Percentiles rank a stretch among this genome's conserved stretches.
These are phyloP conservation scores for Zeuzera pyrina DNA, from an alignment of 2,888 invertebrate species.

Conservation along the genomic window DNA sequence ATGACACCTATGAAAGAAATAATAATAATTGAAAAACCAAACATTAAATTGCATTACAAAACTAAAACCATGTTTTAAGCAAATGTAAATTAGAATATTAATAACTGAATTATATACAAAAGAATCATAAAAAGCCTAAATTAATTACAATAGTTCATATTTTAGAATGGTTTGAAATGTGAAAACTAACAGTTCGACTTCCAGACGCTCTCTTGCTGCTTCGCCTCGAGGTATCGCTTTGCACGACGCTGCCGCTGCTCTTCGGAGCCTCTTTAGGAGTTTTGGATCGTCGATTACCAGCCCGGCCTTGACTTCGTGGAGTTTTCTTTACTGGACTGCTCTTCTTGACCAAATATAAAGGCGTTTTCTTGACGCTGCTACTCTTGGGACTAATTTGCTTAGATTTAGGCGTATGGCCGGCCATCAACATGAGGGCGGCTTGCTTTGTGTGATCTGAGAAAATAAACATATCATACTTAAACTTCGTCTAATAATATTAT, in stretches of 20 bases:
- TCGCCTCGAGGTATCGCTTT: not conserved
- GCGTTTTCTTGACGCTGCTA: conserved; percentile 9
- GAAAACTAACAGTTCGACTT: not conserved
- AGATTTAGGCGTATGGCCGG: conserved; percentile 44
- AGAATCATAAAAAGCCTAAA: not conserved
- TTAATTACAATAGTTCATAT: too few species aligned
- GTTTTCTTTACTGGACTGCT: conserved; percentile 16
- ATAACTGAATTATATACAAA: not conserved
- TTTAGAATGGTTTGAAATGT: too few species aligned
- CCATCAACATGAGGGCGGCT: conserved; percentile 58
- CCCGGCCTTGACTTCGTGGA: not conserved
- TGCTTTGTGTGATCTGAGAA: conserved; percentile 57
- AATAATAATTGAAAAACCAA: conserved; percentile 1
- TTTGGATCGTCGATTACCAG: not conserved
- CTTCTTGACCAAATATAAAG: conserved; percentile 24
- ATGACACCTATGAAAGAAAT: conserved; percentile 22
- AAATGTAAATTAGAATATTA: not conserved
- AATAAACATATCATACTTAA: too few species aligned
- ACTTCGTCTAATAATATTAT: too few species aligned
- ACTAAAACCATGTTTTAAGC: too few species aligned
- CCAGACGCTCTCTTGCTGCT: not conserved
- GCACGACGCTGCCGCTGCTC: not conserved
- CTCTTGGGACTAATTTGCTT: conserved; percentile 15
- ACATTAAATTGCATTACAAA: too few species aligned
- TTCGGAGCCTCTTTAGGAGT: not conserved